phyloP scores from a whole-genome alignment of 1,140 invertebrate species.

The Stenopsyche tienmushanensis region DNA sequence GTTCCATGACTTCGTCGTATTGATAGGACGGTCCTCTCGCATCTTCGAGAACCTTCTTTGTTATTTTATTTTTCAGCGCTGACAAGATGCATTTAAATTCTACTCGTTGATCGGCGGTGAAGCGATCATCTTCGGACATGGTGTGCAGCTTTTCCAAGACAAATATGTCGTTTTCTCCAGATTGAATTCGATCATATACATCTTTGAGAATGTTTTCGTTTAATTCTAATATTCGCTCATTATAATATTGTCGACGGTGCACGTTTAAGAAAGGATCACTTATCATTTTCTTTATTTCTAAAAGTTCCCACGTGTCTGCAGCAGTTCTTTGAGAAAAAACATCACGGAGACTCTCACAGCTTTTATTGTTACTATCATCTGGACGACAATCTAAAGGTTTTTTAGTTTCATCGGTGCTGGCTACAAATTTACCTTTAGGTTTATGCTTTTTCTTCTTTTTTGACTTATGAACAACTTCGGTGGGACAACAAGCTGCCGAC shows the following conservation, averaged over 20 bases:
- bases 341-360: background rate
- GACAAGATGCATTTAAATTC: constrained; percentile 22
- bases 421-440: no score
- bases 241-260: constrained; percentile 18
- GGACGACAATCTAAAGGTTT: background rate
- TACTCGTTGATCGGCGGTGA: constrained; percentile 12
- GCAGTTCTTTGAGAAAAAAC: constrained; percentile 23
- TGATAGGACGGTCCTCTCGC: background rate
- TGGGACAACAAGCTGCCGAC: no score
- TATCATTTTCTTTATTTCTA: constrained; percentile 23
- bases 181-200: constrained; percentile 5
- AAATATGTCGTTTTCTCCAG: constrained; percentile 13
- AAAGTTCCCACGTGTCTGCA: constrained; percentile 32
- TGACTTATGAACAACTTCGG: no score
- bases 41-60: constrained; percentile 6
- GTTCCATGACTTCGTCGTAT: constrained; percentile 22
- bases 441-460: no score
- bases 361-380: background rate
- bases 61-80: constrained; percentile 26
- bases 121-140: constrained; percentile 5
- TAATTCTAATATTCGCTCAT: constrained; percentile 29
- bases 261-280: constrained; percentile 25
- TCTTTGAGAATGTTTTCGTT: constrained; percentile 32
- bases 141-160: constrained; percentile 29
- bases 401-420: no score